Base-by-base conservation (phyloP, 2,797 vertebrate species). In the Arrhamphus sclerolepis region DNA sequence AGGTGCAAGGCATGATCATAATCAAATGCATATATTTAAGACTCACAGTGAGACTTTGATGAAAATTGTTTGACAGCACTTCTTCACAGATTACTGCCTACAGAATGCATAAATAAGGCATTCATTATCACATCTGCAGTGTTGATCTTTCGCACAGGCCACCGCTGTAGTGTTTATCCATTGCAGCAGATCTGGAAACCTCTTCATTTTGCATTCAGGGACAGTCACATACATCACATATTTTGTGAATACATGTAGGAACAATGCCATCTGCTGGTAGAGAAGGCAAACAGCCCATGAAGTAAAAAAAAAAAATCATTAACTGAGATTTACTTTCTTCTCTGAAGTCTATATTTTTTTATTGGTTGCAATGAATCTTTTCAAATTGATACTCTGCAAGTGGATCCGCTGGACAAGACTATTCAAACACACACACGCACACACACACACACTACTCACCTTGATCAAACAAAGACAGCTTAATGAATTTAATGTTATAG, bases 221-320 rank as follows among this genome's bases (percentile, higher is more conserved):
- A 20, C 19, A 19, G 8, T 21, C 26, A 77, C 24, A 52, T 18
- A 19, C 10, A 11, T 38, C 14, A 43, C 44, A 44, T 20, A 7
- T 39, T 56, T 26, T 34, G 5, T 34, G 19, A 17, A 49, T 83
- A 40, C 20, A 21, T 81, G 84, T 62, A 80, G 83, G 65, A 83
- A 71, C 72, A 78, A 60, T 79, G 90, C 91, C 92, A 92, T 86
- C 92, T 92, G 70, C 82, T 92, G 92, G 91, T 49, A 24, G n/a
- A 75, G 10, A 55, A 28, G n/a, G 24, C 7, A 8, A 68, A 16
- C 17, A 44, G 9, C 9, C 7, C 34, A 38, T 4, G 3, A 10
- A n/a, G n/a, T n/a, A n/a, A n/a, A n/a, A n/a, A n/a, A n/a, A n/a
- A n/a, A n/a, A n/a, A n/a, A n/a, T n/a, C n/a, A n/a, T n/a, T n/a